Evolutionary conservation across 2,113 vertebrate genomes (phyloP), one percentile per base, ranked within the genome.

Genomic region (Pan troglodytes): DNA sequence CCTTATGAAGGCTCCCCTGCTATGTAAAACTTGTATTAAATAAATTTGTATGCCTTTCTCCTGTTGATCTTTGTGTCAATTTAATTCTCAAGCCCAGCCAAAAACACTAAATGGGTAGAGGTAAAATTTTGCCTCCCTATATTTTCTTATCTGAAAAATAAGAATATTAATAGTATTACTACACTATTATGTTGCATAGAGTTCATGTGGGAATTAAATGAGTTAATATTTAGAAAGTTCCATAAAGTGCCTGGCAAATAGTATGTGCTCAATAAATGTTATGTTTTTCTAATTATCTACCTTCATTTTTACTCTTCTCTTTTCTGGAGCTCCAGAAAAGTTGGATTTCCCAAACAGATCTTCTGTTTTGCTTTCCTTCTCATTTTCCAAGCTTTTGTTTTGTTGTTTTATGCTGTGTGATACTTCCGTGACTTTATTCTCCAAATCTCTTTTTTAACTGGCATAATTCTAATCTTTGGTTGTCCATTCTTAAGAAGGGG

Each of bases 111-210:
- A 40, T 75, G 17, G 35, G 25, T 40, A 61, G 35, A 89, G 1
- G 25, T 72, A 82, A 82, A 72, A 35, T 35, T 88, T 32, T 73
- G 17, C 30, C 38, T 35, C 27, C 18, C 50, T 55, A 22, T 6
- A 45, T 2, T 35, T 96, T 55, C 87, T 96, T 88, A 76, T n/a
- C 30, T 94, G 22, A 88, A 97, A 96, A 83, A n/a, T 55, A 35
- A 93, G 30, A 67, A 30, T 88, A 78, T 32, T 59, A 67, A 88
- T 43, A 61, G 22, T 90, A 61, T 87, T 35, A 57, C 8, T 57
- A 59, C 23, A 84, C 17, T 82, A 72, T 27, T 92, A 68, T 7
- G 70, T 40, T 40, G 8, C 27, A 94, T 9, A 38, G 25, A 6
- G 23, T 76, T 94, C n/a, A n/a, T 89, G 40, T 90, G 40, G 87